Conservation (phyloP, 2,113 vertebrate species). For the Equus quagga region DNA sequence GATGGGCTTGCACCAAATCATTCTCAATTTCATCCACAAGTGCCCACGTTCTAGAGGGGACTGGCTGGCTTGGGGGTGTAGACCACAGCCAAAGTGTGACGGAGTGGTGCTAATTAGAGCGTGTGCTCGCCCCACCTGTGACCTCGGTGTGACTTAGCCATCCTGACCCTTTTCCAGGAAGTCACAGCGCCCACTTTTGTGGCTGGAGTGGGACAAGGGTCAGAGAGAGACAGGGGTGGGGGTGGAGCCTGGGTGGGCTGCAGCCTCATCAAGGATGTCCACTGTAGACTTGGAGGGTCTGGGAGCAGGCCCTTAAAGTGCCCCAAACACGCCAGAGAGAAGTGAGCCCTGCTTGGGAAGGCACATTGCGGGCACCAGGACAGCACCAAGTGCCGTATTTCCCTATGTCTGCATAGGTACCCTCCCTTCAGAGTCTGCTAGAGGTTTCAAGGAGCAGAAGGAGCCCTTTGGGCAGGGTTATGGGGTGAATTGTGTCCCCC, state of each 20-base stretch:
- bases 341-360: not conserved
- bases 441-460: not conserved
- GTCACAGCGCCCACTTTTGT: accelerated
- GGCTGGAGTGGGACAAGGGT: not conserved
- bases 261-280: not conserved
- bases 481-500: too few relatives aligned
- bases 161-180: not conserved
- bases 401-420: accelerated
- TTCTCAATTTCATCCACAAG: not conserved
- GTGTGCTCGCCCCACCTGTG: accelerated
- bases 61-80: not conserved
- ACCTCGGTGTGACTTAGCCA: not conserved
- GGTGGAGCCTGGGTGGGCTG: not conserved
- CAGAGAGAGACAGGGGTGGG: not conserved
- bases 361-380: accelerated
- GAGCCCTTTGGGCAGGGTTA: not conserved
- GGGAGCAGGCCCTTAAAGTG: not conserved
- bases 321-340: not conserved
- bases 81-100: not conserved
- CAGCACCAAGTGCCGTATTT: accelerated
- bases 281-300: too few relatives aligned
- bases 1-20: too few relatives aligned
- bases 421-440: not conserved
- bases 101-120: not conserved
- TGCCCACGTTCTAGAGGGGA: not conserved